Base-by-base conservation (phyloP, 1,140 invertebrate species). In the Sinonovacula constricta region DNA sequence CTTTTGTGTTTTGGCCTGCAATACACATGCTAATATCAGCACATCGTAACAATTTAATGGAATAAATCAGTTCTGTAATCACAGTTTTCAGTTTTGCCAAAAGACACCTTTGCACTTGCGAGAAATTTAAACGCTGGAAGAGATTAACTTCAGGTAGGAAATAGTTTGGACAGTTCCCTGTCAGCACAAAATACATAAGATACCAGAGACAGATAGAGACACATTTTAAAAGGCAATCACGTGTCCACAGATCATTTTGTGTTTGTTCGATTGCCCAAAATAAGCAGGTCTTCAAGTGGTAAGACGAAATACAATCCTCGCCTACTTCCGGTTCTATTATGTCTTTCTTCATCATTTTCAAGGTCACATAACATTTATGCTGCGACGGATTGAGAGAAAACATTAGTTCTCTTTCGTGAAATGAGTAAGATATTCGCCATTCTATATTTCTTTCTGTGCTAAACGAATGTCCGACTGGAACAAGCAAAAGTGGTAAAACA, bases 361-460 rank as follows among this genome's bases (percentile, higher is more conserved):
- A 28, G 15, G 65, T 24, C 18, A 75, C 18, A 36, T 65, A 66
- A 24, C 71, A 75, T 54, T 75, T 75, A 31, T 65, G 31, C 36
- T 75, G 71, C 0, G 60, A 24, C 18, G 15, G 10, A 26, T 65
- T 75, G 5, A 75, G 51, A 22, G 53, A 53, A n/a, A 63, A 33
- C 60, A 75, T 56, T 5, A 75, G 36, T n/a, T 65, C 24, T 33
- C 62, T 1, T 53, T 75, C 71, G 26, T 66, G 60, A 5, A 65
- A 34, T 15, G 71, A 75, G 26, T 53, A 65, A 4, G 71, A 75
- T 18, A 75, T 34, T 34, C 71, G 12, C 71, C 71, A 75, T 49
- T 75, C 39, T 2, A 75, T 15, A 36, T 75, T 12, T 30, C 62
- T 66, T 36, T 66, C 45, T 26, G 34, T 24, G 26, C 57, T 51